A percentile compares a stretch with the other conserved stretches of the same genome.
These are phyloP conservation scores for Benthosema pterotum DNA, from an alignment of 2,797 vertebrate genomes.

Conservation along the genomic window DNA sequence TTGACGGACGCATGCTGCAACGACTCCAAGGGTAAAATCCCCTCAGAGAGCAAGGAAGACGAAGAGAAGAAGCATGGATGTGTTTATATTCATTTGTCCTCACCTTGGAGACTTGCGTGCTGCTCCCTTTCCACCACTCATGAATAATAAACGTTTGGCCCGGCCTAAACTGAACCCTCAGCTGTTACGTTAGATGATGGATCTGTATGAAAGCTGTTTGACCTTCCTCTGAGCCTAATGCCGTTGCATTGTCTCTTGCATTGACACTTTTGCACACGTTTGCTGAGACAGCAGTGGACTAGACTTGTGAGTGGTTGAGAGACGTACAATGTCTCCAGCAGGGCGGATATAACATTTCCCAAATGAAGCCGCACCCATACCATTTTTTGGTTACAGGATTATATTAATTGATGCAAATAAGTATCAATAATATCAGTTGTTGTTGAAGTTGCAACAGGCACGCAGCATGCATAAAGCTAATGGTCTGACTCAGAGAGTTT, in stretches of 20 bases:
- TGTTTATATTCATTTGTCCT: conserved; percentile 74
- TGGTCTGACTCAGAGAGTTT: no score
- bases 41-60: conserved; percentile 57
- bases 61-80: conserved; percentile 42
- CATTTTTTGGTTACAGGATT: no score
- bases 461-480: no score
- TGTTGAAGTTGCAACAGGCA: no score
- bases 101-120: conserved; percentile 41
- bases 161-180: conserved; percentile 55
- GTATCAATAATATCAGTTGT: no score
- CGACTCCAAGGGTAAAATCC: conserved; percentile 70
- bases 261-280: conserved; percentile 38
- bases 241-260: conserved; percentile 42
- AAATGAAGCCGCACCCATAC: no score
- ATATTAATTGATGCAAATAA: no score
- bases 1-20: conserved; percentile 61
- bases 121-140: conserved; percentile 43
- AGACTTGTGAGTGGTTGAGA: no score
- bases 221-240: conserved; percentile 55
- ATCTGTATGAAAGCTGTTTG: conserved; percentile 59
- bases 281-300: conserved; percentile 32
- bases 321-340: no score
- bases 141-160: conserved; percentile 66
- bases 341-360: no score
- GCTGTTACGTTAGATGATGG: conserved; percentile 60